Base-by-base conservation (phyloP, 2,113 vertebrate genomes). In the Hippolais icterina region DNA sequence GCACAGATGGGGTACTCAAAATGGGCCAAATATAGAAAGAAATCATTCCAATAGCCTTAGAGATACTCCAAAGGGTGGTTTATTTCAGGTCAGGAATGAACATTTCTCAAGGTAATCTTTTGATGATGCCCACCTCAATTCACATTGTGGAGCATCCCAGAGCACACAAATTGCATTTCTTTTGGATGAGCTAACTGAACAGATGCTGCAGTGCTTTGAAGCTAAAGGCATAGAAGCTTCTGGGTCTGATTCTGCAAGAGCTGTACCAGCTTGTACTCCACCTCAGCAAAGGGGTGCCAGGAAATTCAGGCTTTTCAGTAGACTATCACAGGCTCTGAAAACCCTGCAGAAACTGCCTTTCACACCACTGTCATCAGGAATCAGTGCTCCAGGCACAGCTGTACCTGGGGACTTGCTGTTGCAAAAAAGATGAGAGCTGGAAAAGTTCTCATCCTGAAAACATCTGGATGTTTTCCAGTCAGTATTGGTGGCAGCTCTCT, bases 11-110 rank as follows among this genome's bases (percentile, higher is more conserved):
- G 17, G 29, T 57, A 47, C 17, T 90, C 61, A 52, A 22, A 5
- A 15, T 8, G 11, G 9, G 20, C 12, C 83, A 72, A 94, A 65
- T 46, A 69, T 17, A 87, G 82, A 64, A 88, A 61, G 66, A 41
- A 85, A 95, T 94, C 92, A 69, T 88, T n/a, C 46, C 72, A 69
- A 83, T 57, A 92, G 46, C n/a, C 70, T 93, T 85, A 77, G 54
- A 92, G 46, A 56, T 79, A 42, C 69, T 88, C n/a, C 11, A 6
- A 80, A 68, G 28, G 11, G 21, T 46, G 25, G 37, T 52, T 92
- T 80, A 65, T 31, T 69, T 88, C 61, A 61, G 75, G 63, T 57
- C 66, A 88, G 61, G 24, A 72, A 68, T 12, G 5, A 11, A 60
- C 3, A 1, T 42, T 82, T 87, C 52, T 93, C 63, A 79, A 60